Percentiles rank a stretch among this genome's conserved stretches.
Conservation (phyloP, 2,888 invertebrate species). For the Uropetala carovei region DNA sequence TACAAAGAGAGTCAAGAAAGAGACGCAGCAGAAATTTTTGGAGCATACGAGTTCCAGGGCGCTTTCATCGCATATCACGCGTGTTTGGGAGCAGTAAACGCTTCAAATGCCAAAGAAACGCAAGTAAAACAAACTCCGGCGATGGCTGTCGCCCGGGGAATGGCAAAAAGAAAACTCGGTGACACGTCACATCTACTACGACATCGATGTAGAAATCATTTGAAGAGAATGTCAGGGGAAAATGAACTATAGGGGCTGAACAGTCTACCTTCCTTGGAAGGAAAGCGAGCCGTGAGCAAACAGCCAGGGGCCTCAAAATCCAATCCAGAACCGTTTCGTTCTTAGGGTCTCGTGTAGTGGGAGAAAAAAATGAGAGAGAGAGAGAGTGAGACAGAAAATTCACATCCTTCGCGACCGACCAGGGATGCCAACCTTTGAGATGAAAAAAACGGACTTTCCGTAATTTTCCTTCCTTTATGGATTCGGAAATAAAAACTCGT, state of each 20-base stretch:
- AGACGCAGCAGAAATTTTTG: too few relatives aligned
- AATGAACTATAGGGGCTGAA: not conserved
- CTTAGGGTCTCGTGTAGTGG: not conserved
- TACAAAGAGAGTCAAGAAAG: too few relatives aligned
- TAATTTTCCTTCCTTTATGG: not conserved
- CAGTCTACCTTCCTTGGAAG: not conserved
- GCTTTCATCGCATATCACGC: too few relatives aligned
- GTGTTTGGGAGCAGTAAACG: not conserved
- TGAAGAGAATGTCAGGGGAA: not conserved
- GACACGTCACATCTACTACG: not conserved
- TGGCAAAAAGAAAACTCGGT: not conserved
- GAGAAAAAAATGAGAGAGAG: not conserved
- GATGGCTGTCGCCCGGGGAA: not conserved
- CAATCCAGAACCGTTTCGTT: not conserved
- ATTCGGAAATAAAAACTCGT: not conserved
- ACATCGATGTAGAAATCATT: slow-evolving; percentile 1
- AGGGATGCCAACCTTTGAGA: not conserved
- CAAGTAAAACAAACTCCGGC: not conserved
- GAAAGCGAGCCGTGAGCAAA: not conserved
- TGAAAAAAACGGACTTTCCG: not conserved
- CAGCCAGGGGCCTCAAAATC: not conserved
- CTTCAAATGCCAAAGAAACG: not conserved
- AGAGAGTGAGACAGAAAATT: not conserved
- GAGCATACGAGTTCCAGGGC: too few relatives aligned
- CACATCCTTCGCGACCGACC: not conserved